A percentile compares a stretch with the other conserved stretches of the same genome.
phyloP scores from a whole-genome alignment of 2,888 invertebrate genomes.

The Himalopsyche anomala region DNA sequence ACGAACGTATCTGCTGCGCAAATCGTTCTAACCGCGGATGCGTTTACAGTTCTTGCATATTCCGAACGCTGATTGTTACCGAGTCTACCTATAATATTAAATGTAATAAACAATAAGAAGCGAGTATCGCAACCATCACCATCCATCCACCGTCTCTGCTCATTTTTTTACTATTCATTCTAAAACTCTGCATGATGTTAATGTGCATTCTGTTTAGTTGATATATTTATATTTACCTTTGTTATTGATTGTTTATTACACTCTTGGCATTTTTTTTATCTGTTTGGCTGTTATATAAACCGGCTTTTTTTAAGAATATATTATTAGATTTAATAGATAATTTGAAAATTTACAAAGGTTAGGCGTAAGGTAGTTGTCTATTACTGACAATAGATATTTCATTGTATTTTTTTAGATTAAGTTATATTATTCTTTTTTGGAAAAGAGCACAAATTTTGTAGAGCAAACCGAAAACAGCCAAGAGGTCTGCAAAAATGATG shows the following conservation, averaged over 20 bases:
- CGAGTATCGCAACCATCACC: slow-evolving; percentile 65
- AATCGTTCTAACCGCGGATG: not conserved
- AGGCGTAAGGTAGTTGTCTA: slow-evolving; percentile 14
- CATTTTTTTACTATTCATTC: slow-evolving; percentile 57
- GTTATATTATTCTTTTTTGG: not conserved
- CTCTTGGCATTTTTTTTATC: slow-evolving; percentile 64
- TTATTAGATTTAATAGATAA: slow-evolving; percentile 31
- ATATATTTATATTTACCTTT: slow-evolving; percentile 56
- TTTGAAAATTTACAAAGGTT: not conserved
- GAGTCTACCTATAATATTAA: not conserved
- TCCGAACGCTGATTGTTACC: not conserved
- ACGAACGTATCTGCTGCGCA: not conserved
- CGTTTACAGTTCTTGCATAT: slow-evolving; percentile 13
- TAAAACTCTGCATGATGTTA: slow-evolving; percentile 64
- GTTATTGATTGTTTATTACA: slow-evolving; percentile 63
- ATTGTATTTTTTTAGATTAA: slow-evolving; percentile 8
- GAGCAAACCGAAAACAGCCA: not conserved
- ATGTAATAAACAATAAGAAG: not conserved
- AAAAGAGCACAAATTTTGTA: not conserved
- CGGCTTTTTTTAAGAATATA: slow-evolving; percentile 55
- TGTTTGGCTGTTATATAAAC: slow-evolving; percentile 64
- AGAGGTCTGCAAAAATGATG: not conserved
- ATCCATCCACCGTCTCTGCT: slow-evolving; percentile 58
- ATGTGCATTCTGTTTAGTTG: slow-evolving; percentile 63
- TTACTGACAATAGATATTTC: slow-evolving; percentile 3